These are phyloP conservation scores for Pogonophryne albipinna DNA, from an alignment of 2,797 vertebrate genomes.

Conservation along the genomic window DNA sequence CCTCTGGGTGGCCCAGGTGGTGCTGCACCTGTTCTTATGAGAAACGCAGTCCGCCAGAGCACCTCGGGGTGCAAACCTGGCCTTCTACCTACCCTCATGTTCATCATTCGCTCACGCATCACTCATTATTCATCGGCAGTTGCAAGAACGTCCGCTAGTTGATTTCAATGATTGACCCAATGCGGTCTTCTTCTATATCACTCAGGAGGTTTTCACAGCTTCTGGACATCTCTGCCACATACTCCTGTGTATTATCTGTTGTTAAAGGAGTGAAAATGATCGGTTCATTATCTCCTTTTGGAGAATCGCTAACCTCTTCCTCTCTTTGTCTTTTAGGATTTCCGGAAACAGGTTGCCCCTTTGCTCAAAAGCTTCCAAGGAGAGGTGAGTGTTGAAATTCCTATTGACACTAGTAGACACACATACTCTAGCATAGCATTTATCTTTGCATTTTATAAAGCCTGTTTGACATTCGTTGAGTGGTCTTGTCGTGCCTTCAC, in stretches of 20 bases:
- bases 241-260: constrained; percentile 12
- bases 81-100: constrained; percentile 47
- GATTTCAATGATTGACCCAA: constrained; percentile 15
- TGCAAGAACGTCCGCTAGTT: constrained; percentile 21
- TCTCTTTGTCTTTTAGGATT: constrained; percentile 85
- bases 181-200: constrained; percentile 10
- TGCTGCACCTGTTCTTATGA: constrained; percentile 81
- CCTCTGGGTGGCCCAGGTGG: constrained; percentile 84
- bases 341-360: constrained; percentile 98
- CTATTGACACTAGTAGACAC: constrained; percentile 36
- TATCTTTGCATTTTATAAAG: constrained; percentile 41
- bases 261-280: constrained; percentile 15
- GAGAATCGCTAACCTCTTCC: constrained; percentile 19
- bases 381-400: constrained; percentile 89
- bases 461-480: constrained; percentile 60
- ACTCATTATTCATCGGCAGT: constrained; percentile 53
- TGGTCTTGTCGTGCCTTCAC: constrained; percentile 28
- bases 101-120: constrained; percentile 64
- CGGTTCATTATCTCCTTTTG: constrained; percentile 6
- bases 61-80: constrained; percentile 72
- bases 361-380: constrained; percentile 99
- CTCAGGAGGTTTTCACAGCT: constrained; percentile 4
- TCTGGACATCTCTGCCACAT: constrained; percentile 10
- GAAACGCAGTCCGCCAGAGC: constrained; percentile 61
- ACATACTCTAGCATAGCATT: constrained; percentile 33